Evolutionary conservation across 1,140 invertebrate genomes (phyloP).

Genomic region (Globodera ellingtonae): DNA sequence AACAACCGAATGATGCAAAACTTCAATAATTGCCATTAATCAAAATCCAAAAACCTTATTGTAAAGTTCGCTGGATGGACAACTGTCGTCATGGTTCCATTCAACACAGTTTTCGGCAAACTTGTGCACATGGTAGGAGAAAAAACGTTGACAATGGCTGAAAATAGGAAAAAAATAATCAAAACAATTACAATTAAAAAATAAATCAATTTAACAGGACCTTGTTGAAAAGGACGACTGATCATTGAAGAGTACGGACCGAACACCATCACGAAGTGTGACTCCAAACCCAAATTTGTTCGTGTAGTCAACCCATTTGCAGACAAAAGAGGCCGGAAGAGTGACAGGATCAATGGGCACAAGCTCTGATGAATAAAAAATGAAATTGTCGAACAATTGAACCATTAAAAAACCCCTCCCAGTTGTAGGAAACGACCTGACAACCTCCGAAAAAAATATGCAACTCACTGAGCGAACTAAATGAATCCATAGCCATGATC

Average conservation of each 20-base stretch:
- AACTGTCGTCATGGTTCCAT: constrained; percentile 38
- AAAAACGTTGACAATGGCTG: constrained; percentile 31
- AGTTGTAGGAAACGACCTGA: no score
- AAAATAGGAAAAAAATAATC: background rate
- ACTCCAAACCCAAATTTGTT: constrained; percentile 55
- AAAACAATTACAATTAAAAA: background rate
- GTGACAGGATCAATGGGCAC: constrained; percentile 18
- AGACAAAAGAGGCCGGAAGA: constrained; percentile 41
- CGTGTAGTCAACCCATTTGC: constrained; percentile 55
- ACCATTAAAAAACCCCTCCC: background rate
- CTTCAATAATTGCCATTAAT: no score
- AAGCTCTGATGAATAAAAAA: constrained; percentile 30
- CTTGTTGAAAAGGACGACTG: constrained; percentile 40
- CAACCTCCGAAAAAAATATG: no score
- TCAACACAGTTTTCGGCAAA: constrained; percentile 10
- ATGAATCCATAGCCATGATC: background rate
- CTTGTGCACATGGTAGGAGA: constrained; percentile 36
- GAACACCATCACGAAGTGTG: constrained; percentile 41
- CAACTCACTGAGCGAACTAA: constrained; percentile 8
- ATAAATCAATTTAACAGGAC: constrained; percentile 11
- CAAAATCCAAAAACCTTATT: constrained; percentile 15
- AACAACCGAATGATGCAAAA: no score
- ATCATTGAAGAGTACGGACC: constrained; percentile 49
- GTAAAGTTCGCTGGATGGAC: constrained; percentile 23
- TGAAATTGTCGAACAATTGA: background rate